Evolutionary conservation across 2,888 invertebrate species (phyloP), one percentile per base, ranked within the genome.

Genomic region (Andrena bicolor): DNA sequence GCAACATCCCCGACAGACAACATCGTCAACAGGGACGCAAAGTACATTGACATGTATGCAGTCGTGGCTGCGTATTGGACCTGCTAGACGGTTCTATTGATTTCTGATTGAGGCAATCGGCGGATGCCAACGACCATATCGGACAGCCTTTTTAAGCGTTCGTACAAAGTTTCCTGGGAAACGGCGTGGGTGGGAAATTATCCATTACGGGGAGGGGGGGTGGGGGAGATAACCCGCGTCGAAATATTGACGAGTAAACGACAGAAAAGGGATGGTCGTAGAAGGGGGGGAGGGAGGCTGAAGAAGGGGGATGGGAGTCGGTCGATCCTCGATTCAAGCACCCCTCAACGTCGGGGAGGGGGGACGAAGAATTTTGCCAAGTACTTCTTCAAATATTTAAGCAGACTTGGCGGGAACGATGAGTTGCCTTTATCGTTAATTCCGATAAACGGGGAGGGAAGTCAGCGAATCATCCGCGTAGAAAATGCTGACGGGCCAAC

Each of bases 91-190:
- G 65, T 53, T 20, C 76, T 84, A 84, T 84, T 76, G 83, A 84
- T 84, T 84, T 84, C 82, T 84, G 79, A 82, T 84, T 76, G 83
- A 76, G 65, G 83, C 79, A 84, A 84, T 82, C 76, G 71, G n/a
- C 49, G 65, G 74, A 84, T 76, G 72, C 72, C 83, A 83, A 75
- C 82, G 64, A 75, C 71, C 65, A 64, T 77, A 70, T 72, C 68
- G 75, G 75, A n/a, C 82, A 61, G 26, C 64, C 35, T 75, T 75
- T 78, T 82, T 68, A 75, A 60, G 35, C 61, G 63, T 58, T 65
- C 51, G 69, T n/a, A 26, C 61, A 68, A 72, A 80, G 77, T 80
- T 80, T 77, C 71, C 10, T 32, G 48, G 41, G 13, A 56, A 5
- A 20, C 13, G 20, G 32, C 35, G 16, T 16, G 26, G 10, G n/a